These are phyloP conservation scores for Sarcophaga caerulescens DNA, from an alignment of 2,888 invertebrate genomes.

Conservation along the genomic window DNA sequence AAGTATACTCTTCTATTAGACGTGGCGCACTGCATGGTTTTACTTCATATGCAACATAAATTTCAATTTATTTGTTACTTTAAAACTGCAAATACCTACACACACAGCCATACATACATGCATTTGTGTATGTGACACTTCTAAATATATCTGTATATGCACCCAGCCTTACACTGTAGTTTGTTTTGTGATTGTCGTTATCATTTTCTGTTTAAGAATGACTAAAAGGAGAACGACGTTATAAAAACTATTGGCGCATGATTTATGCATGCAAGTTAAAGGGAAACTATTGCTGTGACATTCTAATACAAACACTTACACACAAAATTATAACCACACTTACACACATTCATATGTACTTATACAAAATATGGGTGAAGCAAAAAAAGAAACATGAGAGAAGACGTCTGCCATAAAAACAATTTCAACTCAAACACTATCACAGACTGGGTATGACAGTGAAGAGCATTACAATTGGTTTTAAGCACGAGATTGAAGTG, in stretches of 20 bases:
- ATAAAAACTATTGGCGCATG: slow-evolving; percentile 67
- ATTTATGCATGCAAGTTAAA: slow-evolving; percentile 62
- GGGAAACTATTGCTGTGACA: slow-evolving; percentile 62
- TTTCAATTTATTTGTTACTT: slow-evolving; percentile 62
- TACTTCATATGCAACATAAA: slow-evolving; percentile 63
- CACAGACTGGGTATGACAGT: neutral
- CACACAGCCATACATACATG: neutral
- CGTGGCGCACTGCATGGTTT: slow-evolving; percentile 12
- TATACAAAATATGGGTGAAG: neutral
- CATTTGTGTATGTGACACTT: neutral
- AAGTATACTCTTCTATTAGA: neutral
- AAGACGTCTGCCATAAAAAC: neutral
- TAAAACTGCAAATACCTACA: slow-evolving; percentile 9
- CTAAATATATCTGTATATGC: neutral
- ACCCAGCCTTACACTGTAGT: too few species aligned
- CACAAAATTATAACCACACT: neutral
- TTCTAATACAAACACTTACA: slow-evolving; percentile 35
- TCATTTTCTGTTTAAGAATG: slow-evolving; percentile 23
- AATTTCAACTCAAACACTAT: neutral
- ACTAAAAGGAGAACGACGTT: slow-evolving; percentile 57
- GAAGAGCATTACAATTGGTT: neutral
- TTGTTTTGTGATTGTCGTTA: slow-evolving; percentile 1
- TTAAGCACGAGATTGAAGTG: neutral
- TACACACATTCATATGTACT: neutral
- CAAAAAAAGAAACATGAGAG: neutral